Conservation (phyloP, 2,888 invertebrate species). For the Tipula lateralis region DNA sequence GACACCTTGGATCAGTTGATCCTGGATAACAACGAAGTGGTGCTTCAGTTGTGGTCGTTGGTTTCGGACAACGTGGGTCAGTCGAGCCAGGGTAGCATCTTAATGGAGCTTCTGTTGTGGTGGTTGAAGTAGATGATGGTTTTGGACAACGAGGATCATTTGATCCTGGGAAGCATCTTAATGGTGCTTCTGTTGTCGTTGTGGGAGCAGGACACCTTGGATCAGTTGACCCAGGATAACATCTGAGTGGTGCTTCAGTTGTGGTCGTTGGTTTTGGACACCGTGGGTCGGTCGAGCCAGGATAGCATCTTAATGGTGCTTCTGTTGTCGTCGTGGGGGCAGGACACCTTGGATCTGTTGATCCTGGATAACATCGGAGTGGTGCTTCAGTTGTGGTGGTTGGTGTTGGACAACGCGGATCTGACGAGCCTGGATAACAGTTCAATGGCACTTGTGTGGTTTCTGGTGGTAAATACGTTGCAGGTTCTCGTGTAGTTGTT, state of each 20-base stretch:
- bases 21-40: slow-evolving; percentile 40
- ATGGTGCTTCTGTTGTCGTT: neutral
- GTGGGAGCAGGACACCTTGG: slow-evolving; percentile 38
- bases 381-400: slow-evolving; percentile 36
- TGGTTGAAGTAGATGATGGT: slow-evolving; percentile 34
- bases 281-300: slow-evolving; percentile 44
- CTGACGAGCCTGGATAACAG: slow-evolving; percentile 37
- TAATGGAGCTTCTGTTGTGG: slow-evolving; percentile 38
- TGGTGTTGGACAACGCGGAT: slow-evolving; percentile 37
- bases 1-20: slow-evolving; percentile 43
- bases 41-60: slow-evolving; percentile 38
- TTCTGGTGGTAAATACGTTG: slow-evolving; percentile 33
- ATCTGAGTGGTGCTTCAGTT: slow-evolving; percentile 41
- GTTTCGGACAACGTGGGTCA: slow-evolving; percentile 40
- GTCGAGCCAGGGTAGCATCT: slow-evolving; percentile 42
- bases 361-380: slow-evolving; percentile 42
- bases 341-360: slow-evolving; percentile 41
- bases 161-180: slow-evolving; percentile 43
- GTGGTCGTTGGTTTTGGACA: slow-evolving; percentile 39
- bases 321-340: slow-evolving; percentile 38
- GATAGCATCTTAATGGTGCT: slow-evolving; percentile 39
- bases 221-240: slow-evolving; percentile 45
- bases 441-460: slow-evolving; percentile 33
- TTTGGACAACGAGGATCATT: slow-evolving; percentile 43
- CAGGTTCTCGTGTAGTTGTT: slow-evolving; percentile 29